Conservation (phyloP, 2,888 invertebrate genomes). For the Metalampra italica region DNA sequence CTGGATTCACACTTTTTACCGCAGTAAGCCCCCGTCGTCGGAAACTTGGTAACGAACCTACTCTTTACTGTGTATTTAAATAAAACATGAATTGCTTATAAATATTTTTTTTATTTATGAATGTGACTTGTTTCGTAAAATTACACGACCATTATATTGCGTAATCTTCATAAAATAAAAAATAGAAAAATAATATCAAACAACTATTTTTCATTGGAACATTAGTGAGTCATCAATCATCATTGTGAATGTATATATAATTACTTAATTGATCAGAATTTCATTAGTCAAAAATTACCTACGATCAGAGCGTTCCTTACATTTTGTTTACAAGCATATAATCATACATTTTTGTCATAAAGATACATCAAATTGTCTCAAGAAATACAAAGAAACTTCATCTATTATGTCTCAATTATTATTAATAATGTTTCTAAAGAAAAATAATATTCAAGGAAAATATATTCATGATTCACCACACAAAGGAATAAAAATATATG, state of each 20-base stretch:
- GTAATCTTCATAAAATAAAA: conserved; percentile 75
- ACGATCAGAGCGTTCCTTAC: conserved; percentile 24
- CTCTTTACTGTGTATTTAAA: background rate
- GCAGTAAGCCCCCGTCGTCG: too few species aligned
- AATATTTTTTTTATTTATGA: conserved; percentile 75
- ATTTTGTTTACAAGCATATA: conserved; percentile 39
- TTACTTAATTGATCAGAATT: conserved; percentile 31
- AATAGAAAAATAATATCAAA: conserved; percentile 79
- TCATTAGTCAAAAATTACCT: conserved; percentile 34
- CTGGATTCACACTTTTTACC: too few species aligned
- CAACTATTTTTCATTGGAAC: conserved; percentile 70
- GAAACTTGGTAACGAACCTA: too few species aligned
- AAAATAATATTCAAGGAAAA: conserved; percentile 48
- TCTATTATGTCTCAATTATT: conserved; percentile 69
- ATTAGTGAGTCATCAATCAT: conserved; percentile 52
- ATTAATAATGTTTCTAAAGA: conserved; percentile 52
- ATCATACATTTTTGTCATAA: conserved; percentile 29
- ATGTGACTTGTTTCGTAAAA: conserved; percentile 68
- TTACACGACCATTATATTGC: conserved; percentile 69
- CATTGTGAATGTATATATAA: conserved; percentile 21
- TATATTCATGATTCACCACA: conserved; percentile 63
- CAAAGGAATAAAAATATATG: conserved; percentile 44
- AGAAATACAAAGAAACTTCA: conserved; percentile 43
- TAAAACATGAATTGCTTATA: conserved; percentile 63
- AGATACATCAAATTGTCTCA: conserved; percentile 47